Base-by-base conservation (phyloP, 1,140 invertebrate genomes). In the Belonocnema kinseyi region DNA sequence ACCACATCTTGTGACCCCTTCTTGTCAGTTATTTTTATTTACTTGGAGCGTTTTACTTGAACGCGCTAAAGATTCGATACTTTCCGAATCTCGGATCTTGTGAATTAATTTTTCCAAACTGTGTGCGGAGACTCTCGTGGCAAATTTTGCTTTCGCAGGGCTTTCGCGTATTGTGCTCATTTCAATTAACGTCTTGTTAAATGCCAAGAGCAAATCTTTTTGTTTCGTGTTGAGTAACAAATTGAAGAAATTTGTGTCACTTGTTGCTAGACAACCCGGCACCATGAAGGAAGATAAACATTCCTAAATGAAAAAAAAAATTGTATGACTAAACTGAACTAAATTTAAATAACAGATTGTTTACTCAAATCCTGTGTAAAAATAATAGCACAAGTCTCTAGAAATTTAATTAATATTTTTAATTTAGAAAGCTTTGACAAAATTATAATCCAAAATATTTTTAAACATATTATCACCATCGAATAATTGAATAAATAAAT, bases 221-320 rank as follows among this genome's bases (percentile, higher is more conserved):
- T 94, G 93, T 10, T 92, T 93, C 84, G 93, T 93, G 72, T 92
- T 92, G 52, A 94, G 91, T 82, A 94, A 91, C 76, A 93, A 88
- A 78, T 94, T 91, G 50, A 93, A 83, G 40, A 88, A 80, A 70
- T 84, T 77, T 51, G 81, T 75, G 50, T 88, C 83, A 50, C 83
- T 86, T 12, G 84, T 89, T 14, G 90, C 90, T 73, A 92, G 79
- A 61, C 90, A 92, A 70, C 90, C 90, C 51, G 89, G 86, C 54
- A 90, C 82, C 73, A 90, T 85, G 19, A 84, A 85, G 13, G 85
- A 77, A 70, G 81, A 83, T 74, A 83, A 77, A 78, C 83, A 83
- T 80, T 86, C 82, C 88, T 90, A 72, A 19, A 84, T 80, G 17
- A 11, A 58, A 77, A 73, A 21, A 75, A 82, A 26, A 66, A 72